Percentiles rank a stretch among this genome's conserved stretches.
Conservation (phyloP, 2,888 invertebrate genomes). For the Autographa pulchrina region DNA sequence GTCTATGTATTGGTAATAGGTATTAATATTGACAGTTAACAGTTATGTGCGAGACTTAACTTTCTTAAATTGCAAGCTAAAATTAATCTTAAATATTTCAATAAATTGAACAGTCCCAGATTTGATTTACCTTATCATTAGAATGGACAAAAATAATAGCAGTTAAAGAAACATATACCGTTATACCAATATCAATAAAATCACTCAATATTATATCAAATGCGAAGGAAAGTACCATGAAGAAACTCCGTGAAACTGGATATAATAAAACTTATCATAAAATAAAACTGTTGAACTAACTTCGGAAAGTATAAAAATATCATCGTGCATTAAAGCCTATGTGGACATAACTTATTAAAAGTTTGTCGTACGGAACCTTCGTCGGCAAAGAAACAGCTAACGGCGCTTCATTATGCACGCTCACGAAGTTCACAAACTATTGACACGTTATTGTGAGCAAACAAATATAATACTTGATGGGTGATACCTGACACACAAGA, state of each 20-base stretch:
- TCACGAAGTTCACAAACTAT: slow-evolving; percentile 50
- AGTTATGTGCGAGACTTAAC: too few species aligned
- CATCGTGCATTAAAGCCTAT: slow-evolving; percentile 7
- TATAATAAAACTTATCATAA: not conserved
- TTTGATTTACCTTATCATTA: too few species aligned
- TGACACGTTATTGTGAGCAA: slow-evolving; percentile 35
- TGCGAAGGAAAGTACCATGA: not conserved
- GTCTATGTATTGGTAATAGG: too few species aligned
- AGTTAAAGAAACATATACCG: too few species aligned
- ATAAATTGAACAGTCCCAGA: too few species aligned
- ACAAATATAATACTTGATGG: slow-evolving; percentile 41
- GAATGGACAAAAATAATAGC: too few species aligned
- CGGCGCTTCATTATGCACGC: slow-evolving; percentile 39
- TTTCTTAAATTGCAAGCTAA: too few species aligned
- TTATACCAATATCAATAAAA: too few species aligned
- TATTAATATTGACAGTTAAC: too few species aligned
- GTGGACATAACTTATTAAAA: slow-evolving; percentile 29
- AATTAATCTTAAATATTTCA: too few species aligned
- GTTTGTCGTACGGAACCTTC: slow-evolving; percentile 13
- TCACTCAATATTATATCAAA: too few species aligned
- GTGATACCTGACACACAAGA: slow-evolving; percentile 18
- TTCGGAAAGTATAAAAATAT: slow-evolving; percentile 10
- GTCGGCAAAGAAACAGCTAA: slow-evolving; percentile 22
- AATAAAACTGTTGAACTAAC: slow-evolving; percentile 4
- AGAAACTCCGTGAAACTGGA: not conserved